Conservation (phyloP, 2,113 vertebrate species). For the Xerus inauris region DNA sequence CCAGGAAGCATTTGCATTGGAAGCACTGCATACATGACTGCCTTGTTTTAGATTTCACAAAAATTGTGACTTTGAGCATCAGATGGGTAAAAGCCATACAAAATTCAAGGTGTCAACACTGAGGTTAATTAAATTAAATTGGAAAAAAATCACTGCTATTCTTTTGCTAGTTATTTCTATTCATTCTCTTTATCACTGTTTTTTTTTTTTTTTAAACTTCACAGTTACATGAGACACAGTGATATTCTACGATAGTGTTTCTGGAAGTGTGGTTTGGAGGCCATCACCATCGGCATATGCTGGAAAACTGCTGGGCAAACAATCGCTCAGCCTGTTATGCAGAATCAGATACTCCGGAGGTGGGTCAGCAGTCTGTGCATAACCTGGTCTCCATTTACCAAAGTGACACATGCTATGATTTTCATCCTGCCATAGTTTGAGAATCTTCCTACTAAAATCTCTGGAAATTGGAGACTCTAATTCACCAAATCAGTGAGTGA, state of each 20-base stretch:
- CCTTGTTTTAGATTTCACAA: neutral
- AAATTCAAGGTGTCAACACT: neutral
- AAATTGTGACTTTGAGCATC: neutral
- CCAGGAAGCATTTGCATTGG: neutral
- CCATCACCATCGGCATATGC: neutral
- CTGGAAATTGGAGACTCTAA: neutral
- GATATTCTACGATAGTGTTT: neutral
- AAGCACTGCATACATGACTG: neutral
- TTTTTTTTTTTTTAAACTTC: neutral
- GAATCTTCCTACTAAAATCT: neutral
- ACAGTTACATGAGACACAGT: neutral
- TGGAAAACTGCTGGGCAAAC: neutral
- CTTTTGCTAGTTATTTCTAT: neutral
- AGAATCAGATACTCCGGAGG: neutral
- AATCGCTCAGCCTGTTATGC: neutral
- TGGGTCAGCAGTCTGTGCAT: neutral
- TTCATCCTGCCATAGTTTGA: fast-evolving
- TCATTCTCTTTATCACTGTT: neutral
- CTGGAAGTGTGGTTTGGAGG: neutral
- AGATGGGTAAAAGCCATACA: neutral
- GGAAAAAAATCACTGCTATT: neutral
- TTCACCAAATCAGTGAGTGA: neutral
- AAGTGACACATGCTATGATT: neutral
- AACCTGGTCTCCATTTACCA: neutral
- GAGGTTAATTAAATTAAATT: neutral